Percentiles rank a stretch among this genome's conserved stretches.
phyloP scores from a whole-genome alignment of 2,113 vertebrate genomes.

The Chloroceryle aenea region DNA sequence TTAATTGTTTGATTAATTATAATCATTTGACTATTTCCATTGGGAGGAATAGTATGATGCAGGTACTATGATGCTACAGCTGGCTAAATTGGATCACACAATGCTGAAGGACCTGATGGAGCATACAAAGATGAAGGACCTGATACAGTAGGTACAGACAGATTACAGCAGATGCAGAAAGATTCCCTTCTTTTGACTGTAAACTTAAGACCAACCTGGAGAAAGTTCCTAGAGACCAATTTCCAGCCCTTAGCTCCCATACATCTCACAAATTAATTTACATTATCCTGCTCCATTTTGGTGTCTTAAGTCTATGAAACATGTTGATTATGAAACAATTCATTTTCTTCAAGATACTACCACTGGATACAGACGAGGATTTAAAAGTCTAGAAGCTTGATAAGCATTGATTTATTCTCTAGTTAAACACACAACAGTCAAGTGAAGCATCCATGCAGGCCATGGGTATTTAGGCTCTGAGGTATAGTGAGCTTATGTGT shows the following conservation, averaged over 20 bases:
- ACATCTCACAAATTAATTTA: not conserved
- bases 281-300: not conserved
- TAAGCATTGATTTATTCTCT: not conserved
- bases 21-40: not conserved
- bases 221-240: not conserved
- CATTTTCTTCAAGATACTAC: not conserved
- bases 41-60: not conserved
- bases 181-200: not conserved
- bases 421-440: not conserved
- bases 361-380: not conserved
- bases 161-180: not conserved
- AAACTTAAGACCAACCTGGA: not conserved
- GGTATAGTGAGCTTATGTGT: not conserved
- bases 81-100: not conserved
- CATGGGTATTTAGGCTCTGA: not conserved
- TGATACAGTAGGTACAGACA: not conserved
- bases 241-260: not conserved
- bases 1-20: slow-evolving; percentile 36
- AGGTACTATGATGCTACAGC: not conserved
- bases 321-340: not conserved
- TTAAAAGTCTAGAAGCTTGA: not conserved
- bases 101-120: not conserved
- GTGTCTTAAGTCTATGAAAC: not conserved
- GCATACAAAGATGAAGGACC: not conserved
- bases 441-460: not conserved